These are phyloP conservation scores for Cardiocondyla obscurior DNA, from an alignment of 1,140 invertebrate species.

Conservation along the genomic window DNA sequence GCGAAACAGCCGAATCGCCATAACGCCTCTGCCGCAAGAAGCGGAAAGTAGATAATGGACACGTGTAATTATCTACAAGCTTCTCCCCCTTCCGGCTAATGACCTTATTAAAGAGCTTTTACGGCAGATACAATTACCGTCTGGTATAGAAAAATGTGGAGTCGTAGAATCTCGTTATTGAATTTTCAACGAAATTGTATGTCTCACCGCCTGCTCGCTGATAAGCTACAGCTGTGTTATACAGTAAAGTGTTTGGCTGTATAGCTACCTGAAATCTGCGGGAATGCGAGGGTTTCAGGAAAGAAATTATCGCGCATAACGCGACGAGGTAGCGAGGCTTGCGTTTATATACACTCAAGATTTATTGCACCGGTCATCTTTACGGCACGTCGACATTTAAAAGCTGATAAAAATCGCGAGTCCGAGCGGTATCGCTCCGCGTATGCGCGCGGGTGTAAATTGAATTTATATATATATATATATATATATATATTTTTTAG, in stretches of 20 bases:
- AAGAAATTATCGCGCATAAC: neutral
- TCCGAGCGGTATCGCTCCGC: conserved; percentile 64
- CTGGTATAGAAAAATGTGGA: neutral
- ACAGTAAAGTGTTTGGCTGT: neutral
- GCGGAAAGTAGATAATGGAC: conserved; percentile 46
- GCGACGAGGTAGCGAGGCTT: conserved; percentile 19
- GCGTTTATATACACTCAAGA: conserved; percentile 60
- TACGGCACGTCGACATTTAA: conserved; percentile 67
- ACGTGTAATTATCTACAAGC: conserved; percentile 36
- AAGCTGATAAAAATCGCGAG: conserved; percentile 69
- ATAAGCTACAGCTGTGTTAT: neutral
- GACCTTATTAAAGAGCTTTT: conserved; percentile 23
- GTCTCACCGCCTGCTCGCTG: conserved; percentile 35
- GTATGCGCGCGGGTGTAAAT: conserved; percentile 62
- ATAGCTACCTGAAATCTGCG: neutral
- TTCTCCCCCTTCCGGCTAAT: neutral
- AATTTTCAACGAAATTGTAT: conserved; percentile 1
- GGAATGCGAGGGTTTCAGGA: neutral
- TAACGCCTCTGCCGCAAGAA: conserved; percentile 35
- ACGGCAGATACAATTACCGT: neutral
- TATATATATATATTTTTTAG: conserved; percentile 23
- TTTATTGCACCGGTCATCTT: conserved; percentile 67
- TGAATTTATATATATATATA: conserved; percentile 71
- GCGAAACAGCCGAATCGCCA: neutral
- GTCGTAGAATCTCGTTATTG: neutral